phyloP scores from a whole-genome alignment of 2,888 invertebrate genomes.

The Antitype chi region DNA sequence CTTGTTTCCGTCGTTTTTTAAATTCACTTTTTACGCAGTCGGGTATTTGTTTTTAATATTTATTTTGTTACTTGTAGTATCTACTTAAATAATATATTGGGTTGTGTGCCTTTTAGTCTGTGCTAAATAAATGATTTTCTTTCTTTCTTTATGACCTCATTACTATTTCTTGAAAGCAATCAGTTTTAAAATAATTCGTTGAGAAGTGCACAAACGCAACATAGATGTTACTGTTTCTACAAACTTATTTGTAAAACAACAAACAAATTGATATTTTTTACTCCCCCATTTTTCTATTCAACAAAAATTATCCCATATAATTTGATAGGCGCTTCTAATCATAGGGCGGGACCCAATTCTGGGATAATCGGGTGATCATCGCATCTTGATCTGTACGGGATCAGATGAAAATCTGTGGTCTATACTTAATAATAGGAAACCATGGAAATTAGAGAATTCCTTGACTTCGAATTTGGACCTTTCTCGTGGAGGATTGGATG shows the following conservation, averaged over 20 bases:
- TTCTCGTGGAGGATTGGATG: constrained; percentile 43
- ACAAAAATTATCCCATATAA: constrained; percentile 56
- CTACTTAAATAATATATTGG: too few species aligned
- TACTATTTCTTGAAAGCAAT: neutral
- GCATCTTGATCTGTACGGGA: constrained; percentile 55
- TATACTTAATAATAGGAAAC: constrained; percentile 58
- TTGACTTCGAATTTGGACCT: constrained; percentile 35
- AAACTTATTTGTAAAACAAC: constrained; percentile 44
- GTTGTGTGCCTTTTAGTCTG: too few species aligned
- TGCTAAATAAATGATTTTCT: too few species aligned
- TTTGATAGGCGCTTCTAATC: constrained; percentile 63
- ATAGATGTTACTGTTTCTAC: constrained; percentile 7
- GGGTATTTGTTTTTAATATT: too few species aligned
- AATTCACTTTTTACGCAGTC: too few species aligned
- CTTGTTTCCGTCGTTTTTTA: too few species aligned
- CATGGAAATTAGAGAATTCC: constrained; percentile 60
- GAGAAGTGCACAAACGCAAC: neutral
- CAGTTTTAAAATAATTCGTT: neutral
- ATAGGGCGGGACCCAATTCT: constrained; percentile 67
- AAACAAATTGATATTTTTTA: constrained; percentile 58
- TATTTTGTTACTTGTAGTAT: too few species aligned
- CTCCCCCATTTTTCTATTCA: constrained; percentile 43
- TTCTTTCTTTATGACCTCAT: neutral
- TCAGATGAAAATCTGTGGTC: constrained; percentile 56
- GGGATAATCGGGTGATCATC: constrained; percentile 59